These are phyloP conservation scores for Arbacia lixula DNA, from an alignment of 53 echinoderm and acorn worm genomes.

Conservation along the genomic window DNA sequence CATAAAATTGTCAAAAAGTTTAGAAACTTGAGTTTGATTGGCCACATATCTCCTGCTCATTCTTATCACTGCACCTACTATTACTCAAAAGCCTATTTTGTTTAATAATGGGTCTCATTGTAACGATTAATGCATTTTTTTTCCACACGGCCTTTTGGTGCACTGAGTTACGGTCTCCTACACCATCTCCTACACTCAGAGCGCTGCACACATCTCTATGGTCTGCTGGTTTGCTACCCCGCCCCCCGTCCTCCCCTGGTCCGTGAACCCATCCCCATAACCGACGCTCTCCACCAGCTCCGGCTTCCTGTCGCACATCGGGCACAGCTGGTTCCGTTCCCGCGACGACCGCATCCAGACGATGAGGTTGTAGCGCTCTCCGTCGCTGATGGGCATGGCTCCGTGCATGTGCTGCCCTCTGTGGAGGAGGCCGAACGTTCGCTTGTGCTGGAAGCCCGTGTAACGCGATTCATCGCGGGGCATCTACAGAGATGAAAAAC, in stretches of 20 bases:
- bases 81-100: no score
- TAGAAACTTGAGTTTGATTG: no score
- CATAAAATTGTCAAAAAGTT: no score
- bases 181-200: slow-evolving; percentile 49
- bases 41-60: no score
- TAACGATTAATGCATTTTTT: no score
- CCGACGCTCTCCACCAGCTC: slow-evolving; percentile 76
- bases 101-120: no score
- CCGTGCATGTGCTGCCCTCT: slow-evolving; percentile 98
- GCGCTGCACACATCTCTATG: slow-evolving; percentile 49
- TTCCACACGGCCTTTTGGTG: no score
- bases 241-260: slow-evolving; percentile 2
- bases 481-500: slow-evolving; percentile 15
- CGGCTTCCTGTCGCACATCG: slow-evolving; percentile 88
- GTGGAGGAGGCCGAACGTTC: slow-evolving; percentile 85
- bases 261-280: slow-evolving; percentile 89
- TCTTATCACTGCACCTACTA: no score
- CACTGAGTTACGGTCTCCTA: no score
- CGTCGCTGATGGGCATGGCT: slow-evolving; percentile 79
- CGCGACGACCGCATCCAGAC: slow-evolving; percentile 95
- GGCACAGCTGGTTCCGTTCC: slow-evolving; percentile 80
- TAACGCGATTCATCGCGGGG: slow-evolving; percentile 52
- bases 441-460: slow-evolving; percentile 73
- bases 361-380: slow-evolving; percentile 94
- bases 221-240: neutral